Evolutionary conservation across 1,140 invertebrate species (phyloP).

Genomic region (Globodera rostochiensis): DNA sequence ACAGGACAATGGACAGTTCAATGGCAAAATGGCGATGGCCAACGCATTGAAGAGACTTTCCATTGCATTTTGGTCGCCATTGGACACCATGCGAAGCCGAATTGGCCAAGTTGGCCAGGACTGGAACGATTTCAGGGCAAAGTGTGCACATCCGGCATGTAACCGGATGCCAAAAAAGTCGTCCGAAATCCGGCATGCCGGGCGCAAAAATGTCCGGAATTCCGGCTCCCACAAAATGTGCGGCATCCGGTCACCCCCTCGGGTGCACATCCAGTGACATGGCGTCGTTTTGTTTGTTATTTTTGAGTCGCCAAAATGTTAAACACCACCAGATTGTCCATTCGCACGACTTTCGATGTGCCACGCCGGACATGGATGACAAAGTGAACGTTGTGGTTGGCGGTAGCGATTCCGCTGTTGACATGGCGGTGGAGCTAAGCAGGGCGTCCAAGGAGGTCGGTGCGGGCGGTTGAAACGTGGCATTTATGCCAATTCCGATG

Average conservation of each 20-base stretch:
- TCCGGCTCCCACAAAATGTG: too few relatives aligned
- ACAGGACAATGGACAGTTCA: conserved; percentile 58
- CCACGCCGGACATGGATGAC: conserved; percentile 65
- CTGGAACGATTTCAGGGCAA: conserved; percentile 67
- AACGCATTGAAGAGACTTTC: conserved; percentile 59
- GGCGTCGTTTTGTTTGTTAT: too few relatives aligned
- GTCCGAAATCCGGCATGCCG: too few relatives aligned
- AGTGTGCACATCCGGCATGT: conserved; percentile 64
- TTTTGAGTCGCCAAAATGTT: too few relatives aligned
- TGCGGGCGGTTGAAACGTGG: neutral
- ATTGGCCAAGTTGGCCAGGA: conserved; percentile 53
- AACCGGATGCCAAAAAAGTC: conserved; percentile 66
- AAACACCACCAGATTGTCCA: conserved; percentile 58
- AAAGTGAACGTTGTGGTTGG: conserved; percentile 68
- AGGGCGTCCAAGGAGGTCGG: conserved; percentile 60
- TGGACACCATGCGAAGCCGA: conserved; percentile 65
- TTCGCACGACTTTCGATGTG: conserved; percentile 59
- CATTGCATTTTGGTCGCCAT: conserved; percentile 62
- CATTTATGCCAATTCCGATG: conserved; percentile 45
- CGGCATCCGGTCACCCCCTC: too few relatives aligned
- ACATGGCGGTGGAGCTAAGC: conserved; percentile 69
- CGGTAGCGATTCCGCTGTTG: conserved; percentile 70
- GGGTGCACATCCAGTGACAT: too few relatives aligned
- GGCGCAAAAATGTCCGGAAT: too few relatives aligned
- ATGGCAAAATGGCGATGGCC: conserved; percentile 22